Evolutionary conservation across 2,113 vertebrate species (phyloP).

Genomic region (Chionodraco myersi): DNA sequence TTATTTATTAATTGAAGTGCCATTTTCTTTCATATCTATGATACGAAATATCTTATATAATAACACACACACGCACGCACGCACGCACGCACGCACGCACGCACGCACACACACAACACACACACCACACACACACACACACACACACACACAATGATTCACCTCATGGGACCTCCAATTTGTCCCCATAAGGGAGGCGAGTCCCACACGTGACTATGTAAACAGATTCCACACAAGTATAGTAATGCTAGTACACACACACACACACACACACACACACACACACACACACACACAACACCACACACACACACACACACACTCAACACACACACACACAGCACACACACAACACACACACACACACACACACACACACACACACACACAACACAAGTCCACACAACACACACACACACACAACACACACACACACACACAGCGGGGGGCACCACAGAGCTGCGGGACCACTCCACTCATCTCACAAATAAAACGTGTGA

Average conservation of each 20-base stretch:
- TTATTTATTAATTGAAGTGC: background rate
- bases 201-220: no score
- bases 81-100: no score
- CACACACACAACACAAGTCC: background rate
- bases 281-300: background rate
- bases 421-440: background rate
- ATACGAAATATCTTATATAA: background rate
- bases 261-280: no score
- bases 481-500: background rate
- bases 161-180: no score
- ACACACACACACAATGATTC: no score
- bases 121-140: no score
- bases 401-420: no score
- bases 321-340: background rate
- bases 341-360: background rate
- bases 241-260: no score
- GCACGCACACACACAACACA: no score
- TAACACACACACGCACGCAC: background rate
- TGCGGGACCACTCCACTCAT: background rate
- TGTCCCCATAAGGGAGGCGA: no score
- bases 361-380: background rate
- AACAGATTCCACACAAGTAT: no score
- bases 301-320: background rate
- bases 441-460: slow-evolving; percentile 41
- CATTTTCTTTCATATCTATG: background rate